Evolutionary conservation across 2,888 invertebrate genomes (phyloP).

Genomic region (Altica lythri): DNA sequence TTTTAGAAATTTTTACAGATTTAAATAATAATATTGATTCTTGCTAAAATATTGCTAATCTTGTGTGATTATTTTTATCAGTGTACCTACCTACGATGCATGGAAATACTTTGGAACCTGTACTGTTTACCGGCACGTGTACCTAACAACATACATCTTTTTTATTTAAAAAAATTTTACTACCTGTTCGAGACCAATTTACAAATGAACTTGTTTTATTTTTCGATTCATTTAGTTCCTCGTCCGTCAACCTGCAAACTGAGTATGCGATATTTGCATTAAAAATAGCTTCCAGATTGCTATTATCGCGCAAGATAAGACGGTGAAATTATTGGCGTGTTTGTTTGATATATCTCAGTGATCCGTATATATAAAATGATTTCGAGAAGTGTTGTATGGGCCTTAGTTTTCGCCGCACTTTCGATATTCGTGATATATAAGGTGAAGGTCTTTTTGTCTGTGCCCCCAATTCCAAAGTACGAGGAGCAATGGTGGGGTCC

Average conservation of each 20-base stretch:
- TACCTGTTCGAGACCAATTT: not conserved
- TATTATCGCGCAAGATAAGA: not conserved
- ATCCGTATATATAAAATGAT: not conserved
- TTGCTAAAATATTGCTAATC: too few relatives aligned
- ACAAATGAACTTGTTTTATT: not conserved
- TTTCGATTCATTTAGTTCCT: too few relatives aligned
- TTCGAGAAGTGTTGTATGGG: not conserved
- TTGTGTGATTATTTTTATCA: too few relatives aligned
- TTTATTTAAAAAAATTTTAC: not conserved
- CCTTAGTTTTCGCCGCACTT: not conserved
- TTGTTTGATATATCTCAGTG: not conserved
- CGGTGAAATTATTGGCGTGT: not conserved
- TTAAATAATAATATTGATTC: too few relatives aligned
- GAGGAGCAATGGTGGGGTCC: conserved; percentile 66
- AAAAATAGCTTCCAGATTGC: not conserved
- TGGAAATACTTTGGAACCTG: too few relatives aligned
- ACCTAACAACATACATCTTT: too few relatives aligned
- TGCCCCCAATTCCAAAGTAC: conserved; percentile 41
- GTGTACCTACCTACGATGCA: too few relatives aligned
- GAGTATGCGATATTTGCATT: not conserved
- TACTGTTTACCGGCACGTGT: not conserved
- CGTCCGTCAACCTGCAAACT: too few relatives aligned
- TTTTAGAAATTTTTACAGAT: too few relatives aligned
- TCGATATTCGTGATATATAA: not conserved
- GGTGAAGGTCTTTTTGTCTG: conserved; percentile 20